Percentiles rank a stretch among this genome's conserved stretches.
Conservation (phyloP, 2,888 invertebrate species). For the Heliconius hortense region DNA sequence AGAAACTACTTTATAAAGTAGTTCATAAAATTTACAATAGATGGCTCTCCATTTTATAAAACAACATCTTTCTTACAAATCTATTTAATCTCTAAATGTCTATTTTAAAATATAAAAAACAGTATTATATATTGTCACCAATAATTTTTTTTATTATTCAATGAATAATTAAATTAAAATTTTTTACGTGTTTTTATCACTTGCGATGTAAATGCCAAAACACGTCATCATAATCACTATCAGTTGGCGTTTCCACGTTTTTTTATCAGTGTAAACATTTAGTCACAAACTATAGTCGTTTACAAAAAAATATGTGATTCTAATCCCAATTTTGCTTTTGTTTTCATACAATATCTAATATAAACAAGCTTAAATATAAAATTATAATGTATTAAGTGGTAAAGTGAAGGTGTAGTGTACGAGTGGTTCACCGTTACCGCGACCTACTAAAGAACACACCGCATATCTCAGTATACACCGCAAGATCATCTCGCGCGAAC, state of each 20-base stretch:
- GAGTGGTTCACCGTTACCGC: constrained; percentile 61
- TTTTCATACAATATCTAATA: neutral
- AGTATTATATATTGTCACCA: neutral
- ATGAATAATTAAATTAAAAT: neutral
- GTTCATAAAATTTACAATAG: neutral
- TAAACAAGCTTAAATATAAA: neutral
- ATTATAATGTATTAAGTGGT: neutral
- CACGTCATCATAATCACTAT: neutral
- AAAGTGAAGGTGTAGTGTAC: constrained; percentile 21
- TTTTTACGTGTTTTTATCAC: neutral
- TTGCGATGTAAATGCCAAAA: neutral
- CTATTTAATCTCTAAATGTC: neutral
- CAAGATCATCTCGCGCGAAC: constrained; percentile 61
- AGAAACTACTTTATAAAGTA: no score
- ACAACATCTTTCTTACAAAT: neutral
- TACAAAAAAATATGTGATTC: neutral
- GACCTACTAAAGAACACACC: constrained; percentile 61
- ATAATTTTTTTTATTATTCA: neutral
- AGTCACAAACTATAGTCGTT: neutral
- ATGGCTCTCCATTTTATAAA: neutral
- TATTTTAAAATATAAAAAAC: neutral
- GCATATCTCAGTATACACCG: constrained; percentile 54
- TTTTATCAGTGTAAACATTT: constrained; percentile 11
- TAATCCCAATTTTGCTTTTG: neutral
- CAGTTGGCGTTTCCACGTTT: constrained; percentile 3